Evolutionary conservation across 2,888 invertebrate species (phyloP), one percentile per base, ranked within the genome.

Genomic region (Plebejus anna): DNA sequence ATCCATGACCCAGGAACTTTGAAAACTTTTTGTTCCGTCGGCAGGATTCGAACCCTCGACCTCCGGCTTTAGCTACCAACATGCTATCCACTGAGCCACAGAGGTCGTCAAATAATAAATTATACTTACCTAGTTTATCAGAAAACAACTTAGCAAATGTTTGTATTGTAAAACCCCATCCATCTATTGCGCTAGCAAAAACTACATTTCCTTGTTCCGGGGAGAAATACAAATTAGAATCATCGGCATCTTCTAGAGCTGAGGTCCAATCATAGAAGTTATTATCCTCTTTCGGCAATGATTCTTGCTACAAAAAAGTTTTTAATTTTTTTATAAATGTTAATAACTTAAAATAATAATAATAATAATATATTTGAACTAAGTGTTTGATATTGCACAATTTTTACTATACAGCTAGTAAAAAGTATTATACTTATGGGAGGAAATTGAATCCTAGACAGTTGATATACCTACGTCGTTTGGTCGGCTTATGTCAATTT

Each of bases 161-260:
- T 51, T 95, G 94, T 1, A 97, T 94, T 13, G 97, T 96, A 90
- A 95, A 95, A 16, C 94, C 94, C 99, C 99, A 99, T 7, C 99
- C 98, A 91, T 99, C 99, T 11, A 97, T 95, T 22, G 99, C 99
- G 86, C 99, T 98, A 1, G 98, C 97, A 94, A 99, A 99, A 5
- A 99, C 95, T 0, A 99, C 99, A 94, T 99, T 99, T 22, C 98
- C 98, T 82, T 95, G 96, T 81, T 97, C 97, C 0, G 99, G 99
- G 0, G 97, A 96, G 88, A 99, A 99, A 87, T 98, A 98, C n/a
- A 98, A 90, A 77, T 95, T 94, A 0, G 98, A 97, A 87, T 98
- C 98, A 88, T 98, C 98, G 0, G 95, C 92, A 78, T 97, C 96
- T 84, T 98, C 98, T 57, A 98, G 87, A 3, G 96, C 97, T 0